Evolutionary conservation across 64 coral and sea anemone genomes (phyloP).

Genomic region (Porites lutea): DNA sequence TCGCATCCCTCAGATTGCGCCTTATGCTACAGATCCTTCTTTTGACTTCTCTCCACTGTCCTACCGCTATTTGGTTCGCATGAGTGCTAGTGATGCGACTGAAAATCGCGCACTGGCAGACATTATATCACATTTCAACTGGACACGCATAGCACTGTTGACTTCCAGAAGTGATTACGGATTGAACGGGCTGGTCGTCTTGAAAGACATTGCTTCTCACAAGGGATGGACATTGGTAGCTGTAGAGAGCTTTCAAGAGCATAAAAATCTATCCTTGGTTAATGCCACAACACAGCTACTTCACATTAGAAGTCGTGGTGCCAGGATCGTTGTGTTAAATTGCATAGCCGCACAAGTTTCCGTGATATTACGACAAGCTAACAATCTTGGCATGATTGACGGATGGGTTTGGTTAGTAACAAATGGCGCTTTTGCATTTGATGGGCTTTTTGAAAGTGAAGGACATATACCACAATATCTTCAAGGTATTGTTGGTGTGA

Average conservation of each 20-base stretch:
- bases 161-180: slow-evolving; percentile 82
- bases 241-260: slow-evolving; percentile 79
- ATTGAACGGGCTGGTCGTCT: slow-evolving; percentile 72
- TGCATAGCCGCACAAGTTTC: slow-evolving; percentile 62
- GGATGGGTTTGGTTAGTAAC: slow-evolving; percentile 83
- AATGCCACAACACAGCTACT: slow-evolving; percentile 84
- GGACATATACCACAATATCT: slow-evolving; percentile 59
- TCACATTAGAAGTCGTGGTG: slow-evolving; percentile 74
- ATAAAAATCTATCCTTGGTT: slow-evolving; percentile 58
- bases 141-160: slow-evolving; percentile 77
- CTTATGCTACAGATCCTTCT: slow-evolving; percentile 78
- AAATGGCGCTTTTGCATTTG: slow-evolving; percentile 76
- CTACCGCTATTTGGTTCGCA: slow-evolving; percentile 77
- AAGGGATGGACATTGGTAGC: slow-evolving; percentile 83
- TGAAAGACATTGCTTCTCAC: slow-evolving; percentile 92
- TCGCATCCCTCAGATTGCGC: slow-evolving; percentile 79
- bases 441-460: slow-evolving; percentile 56
- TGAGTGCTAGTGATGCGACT: slow-evolving; percentile 84
- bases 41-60: slow-evolving; percentile 71
- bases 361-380: slow-evolving; percentile 71
- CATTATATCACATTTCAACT: slow-evolving; percentile 80
- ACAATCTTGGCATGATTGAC: slow-evolving; percentile 73
- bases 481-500: slow-evolving; percentile 74
- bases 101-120: slow-evolving; percentile 79
- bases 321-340: slow-evolving; percentile 73